Conservation (phyloP, 1,140 invertebrate species). For the Bombus impatiens region DNA sequence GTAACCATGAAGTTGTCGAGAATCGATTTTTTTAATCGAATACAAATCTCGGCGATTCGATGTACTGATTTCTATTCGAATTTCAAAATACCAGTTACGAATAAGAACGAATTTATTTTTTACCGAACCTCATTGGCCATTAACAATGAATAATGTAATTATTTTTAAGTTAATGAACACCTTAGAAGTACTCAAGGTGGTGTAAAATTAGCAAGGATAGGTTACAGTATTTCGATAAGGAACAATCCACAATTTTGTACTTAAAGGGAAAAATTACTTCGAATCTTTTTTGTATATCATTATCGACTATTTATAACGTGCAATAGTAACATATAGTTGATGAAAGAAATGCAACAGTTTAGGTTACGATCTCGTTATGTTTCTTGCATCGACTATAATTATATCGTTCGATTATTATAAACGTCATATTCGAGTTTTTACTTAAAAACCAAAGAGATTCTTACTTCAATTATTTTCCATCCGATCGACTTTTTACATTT, state of each 20-base stretch:
- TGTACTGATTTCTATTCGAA: slow-evolving; percentile 1
- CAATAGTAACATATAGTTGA: slow-evolving; percentile 28
- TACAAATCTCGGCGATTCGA: neutral
- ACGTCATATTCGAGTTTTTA: slow-evolving; percentile 14
- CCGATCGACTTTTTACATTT: neutral
- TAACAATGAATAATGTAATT: slow-evolving; percentile 2
- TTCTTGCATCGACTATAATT: neutral
- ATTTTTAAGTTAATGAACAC: slow-evolving; percentile 33
- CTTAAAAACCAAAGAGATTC: slow-evolving; percentile 4
- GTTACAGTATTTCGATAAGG: slow-evolving; percentile 57
- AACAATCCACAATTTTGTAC: slow-evolving; percentile 48
- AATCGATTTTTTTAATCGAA: slow-evolving; percentile 5
- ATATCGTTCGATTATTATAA: slow-evolving; percentile 4
- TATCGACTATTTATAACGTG: slow-evolving; percentile 62
- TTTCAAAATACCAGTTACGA: neutral
- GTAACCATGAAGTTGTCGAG: neutral
- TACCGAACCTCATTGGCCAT: slow-evolving; percentile 6
- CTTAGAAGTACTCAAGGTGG: neutral
- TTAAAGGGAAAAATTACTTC: slow-evolving; percentile 53
- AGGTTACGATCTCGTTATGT: neutral
- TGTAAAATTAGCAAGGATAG: slow-evolving; percentile 37
- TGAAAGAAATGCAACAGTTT: neutral
- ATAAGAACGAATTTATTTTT: slow-evolving; percentile 4
- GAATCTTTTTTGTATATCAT: slow-evolving; percentile 57
- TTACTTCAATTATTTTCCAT: neutral